Conservation (phyloP, 2,797 vertebrate genomes). For the Crocidura indochinensis region DNA sequence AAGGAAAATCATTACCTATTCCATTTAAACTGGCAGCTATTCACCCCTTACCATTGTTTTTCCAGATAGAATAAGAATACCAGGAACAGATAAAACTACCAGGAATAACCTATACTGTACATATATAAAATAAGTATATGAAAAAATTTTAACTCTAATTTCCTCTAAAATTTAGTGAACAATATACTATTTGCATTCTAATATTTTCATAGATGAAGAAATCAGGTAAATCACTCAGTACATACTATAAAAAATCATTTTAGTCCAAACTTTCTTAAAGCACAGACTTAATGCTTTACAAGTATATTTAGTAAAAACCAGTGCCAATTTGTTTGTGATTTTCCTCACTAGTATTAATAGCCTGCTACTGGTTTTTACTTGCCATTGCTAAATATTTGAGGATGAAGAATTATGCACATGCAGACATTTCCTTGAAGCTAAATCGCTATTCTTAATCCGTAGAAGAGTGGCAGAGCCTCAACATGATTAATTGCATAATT, state of each 20-base stretch:
- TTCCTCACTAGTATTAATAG: background rate
- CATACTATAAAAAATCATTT: background rate
- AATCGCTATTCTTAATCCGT: background rate
- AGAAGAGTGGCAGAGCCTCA: background rate
- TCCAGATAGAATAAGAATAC: background rate
- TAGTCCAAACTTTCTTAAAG: background rate
- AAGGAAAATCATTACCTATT: background rate
- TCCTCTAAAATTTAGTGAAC: background rate
- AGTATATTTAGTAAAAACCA: background rate
- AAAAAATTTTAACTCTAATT: background rate
- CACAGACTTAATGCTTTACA: background rate
- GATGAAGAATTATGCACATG: background rate
- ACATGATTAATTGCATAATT: slow-evolving; percentile 26
- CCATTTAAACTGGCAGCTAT: background rate
- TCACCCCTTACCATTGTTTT: background rate
- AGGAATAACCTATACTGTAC: background rate
- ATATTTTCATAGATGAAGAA: background rate
- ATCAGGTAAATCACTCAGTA: background rate
- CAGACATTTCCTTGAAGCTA: background rate
- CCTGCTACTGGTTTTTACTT: background rate
- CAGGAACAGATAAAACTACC: background rate
- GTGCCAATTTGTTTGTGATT: background rate
- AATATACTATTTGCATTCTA: background rate
- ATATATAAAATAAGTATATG: background rate
- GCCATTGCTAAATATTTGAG: background rate